Evolutionary conservation across 2,113 vertebrate species (phyloP), one percentile per base, ranked within the genome.

Genomic region (Microcebus griseorufus): DNA sequence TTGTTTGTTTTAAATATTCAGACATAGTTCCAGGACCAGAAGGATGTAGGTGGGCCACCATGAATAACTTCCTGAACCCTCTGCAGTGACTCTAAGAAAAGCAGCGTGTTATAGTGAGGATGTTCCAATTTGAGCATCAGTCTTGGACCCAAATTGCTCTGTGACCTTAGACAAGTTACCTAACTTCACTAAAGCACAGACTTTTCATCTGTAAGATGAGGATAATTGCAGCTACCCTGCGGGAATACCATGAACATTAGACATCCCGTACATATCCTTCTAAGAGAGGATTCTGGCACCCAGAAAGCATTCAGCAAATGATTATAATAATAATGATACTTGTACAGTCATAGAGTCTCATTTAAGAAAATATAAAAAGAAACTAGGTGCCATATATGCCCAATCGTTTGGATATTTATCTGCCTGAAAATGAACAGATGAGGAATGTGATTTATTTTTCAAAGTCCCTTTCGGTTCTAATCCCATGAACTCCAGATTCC

Each of bases 1-100:
- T n/a, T 45, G 32, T 69, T 95, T 93, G 29, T 95, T 85, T 95
- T 70, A 88, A 88, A 80, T 89, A 92, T 55, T 90, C 16, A n/a
- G 64, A 69, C 12, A 14, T 58, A 32, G 83, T 90, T 97, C 73
- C 9, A 83, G 73, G 23, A 45, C 86, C 12, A 29, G 14, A 72
- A 22, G 48, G 42, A n/a, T 83, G 25, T 62, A 72, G 60, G 25
- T 17, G 22, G 60, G 29, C 34, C 45, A 13, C 16, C 37, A 9
- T 39, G 13, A 78, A 29, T 34, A 88, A 80, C 22, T 90, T 88
- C 80, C 62, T 91, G 51, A 60, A 60, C 82, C 32, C 14, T 88
- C 62, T 83, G n/a, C 90, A 89, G 7, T 3, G 18, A 27, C 18
- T 90, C 64, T 81, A 10, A 60, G 76, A 70, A 90, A 93, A 90